Percentiles rank a stretch among this genome's conserved stretches.
phyloP scores from a whole-genome alignment of 2,797 vertebrate species.

The Xiphorhynchus erythropygius region DNA sequence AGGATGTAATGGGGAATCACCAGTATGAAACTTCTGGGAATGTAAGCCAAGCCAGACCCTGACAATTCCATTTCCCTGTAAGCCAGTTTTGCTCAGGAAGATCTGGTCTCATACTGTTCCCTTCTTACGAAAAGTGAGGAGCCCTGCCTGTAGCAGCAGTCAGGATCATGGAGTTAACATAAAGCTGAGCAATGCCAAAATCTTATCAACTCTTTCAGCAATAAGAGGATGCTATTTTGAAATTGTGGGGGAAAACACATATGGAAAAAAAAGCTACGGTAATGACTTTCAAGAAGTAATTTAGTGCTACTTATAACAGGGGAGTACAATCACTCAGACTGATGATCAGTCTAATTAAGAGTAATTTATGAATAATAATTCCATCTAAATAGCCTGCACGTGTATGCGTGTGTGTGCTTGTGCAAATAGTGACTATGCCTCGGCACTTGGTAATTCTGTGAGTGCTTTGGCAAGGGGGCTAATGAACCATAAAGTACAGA shows the following conservation, averaged over 20 bases:
- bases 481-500: conserved; percentile 18
- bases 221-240: not conserved
- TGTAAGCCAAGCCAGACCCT: not conserved
- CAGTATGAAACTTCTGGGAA: not conserved
- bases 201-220: not conserved
- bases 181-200: not conserved
- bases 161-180: not conserved
- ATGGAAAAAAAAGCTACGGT: not conserved
- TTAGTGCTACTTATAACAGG: not conserved
- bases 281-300: conserved; percentile 8
- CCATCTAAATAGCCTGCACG: not conserved
- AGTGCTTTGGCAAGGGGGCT: not conserved
- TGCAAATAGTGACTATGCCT: conserved; percentile 5
- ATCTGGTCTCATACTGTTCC: not conserved
- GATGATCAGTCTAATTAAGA: conserved; percentile 15
- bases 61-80: not conserved
- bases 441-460: not conserved
- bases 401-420: not conserved
- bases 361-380: conserved; percentile 40
- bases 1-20: not conserved
- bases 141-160: not conserved
- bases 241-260: not conserved
- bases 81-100: not conserved
- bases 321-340: not conserved
- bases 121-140: not conserved